Base-by-base conservation (phyloP, 2,888 invertebrate species). In the Acleris holmiana region DNA sequence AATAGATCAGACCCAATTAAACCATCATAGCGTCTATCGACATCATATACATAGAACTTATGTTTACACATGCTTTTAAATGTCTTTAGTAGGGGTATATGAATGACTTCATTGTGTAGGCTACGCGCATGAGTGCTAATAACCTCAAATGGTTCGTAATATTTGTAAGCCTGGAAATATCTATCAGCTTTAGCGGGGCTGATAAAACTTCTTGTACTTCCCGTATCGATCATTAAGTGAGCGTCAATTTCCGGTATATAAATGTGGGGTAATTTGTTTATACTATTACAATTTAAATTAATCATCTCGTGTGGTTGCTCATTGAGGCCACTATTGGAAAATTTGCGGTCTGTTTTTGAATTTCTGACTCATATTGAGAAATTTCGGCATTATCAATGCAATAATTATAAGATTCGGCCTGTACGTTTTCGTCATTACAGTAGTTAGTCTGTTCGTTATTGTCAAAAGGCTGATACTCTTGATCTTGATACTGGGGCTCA, bases 71-170 rank as follows among this genome's bases (percentile, higher is more conserved):
- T 69, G 68, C 17, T 49, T 44, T n/a, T n/a, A n/a, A n/a, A n/a
- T n/a, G n/a, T n/a, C n/a, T n/a, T n/a, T n/a, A n/a, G n/a, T n/a
- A n/a, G 6, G 60, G 58, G 15, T 67, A 72, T 68, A 29, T 57
- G 23, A 2, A 68, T 50, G 6, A 68, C 67, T 58, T 72, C 61
- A n/a, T 49, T 35, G 47, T 73, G 70, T 35, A 17, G 49, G 41
- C 71, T 71, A 21, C 55, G 17, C 3, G 68, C 67, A 47, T 71
- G 71, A 0, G 70, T 71, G 48, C 71, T 71, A 2, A 69, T 59
- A 0, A 70, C 68, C 55, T 69, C 58, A 18, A 70, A 71, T 1
- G 66, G 68, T 57, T 71, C 70, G 2, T 5, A 63, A 70, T 47
- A 59, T 67, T 41, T 55, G 15, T 19, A 66, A n/a, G n/a, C 17